A percentile compares a stretch with the other conserved stretches of the same genome.
These are phyloP conservation scores for Cataglyphis cursor DNA, from an alignment of 2,888 invertebrate genomes.

Conservation along the genomic window DNA sequence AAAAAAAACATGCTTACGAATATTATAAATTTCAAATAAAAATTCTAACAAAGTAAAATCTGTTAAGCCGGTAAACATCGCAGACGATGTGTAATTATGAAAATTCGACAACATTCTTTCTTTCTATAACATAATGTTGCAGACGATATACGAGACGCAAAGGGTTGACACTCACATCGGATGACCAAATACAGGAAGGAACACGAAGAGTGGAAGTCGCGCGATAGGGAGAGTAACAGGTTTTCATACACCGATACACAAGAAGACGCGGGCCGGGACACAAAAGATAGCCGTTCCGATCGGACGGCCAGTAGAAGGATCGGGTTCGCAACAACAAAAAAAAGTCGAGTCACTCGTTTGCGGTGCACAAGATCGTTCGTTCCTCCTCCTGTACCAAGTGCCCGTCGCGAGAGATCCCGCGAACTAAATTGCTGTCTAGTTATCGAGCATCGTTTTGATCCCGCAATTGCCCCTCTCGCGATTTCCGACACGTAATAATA, in stretches of 20 bases:
- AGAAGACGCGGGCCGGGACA: slow-evolving; percentile 48
- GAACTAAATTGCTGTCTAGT: slow-evolving; percentile 53
- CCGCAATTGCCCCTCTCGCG: background rate
- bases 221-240: slow-evolving; percentile 74
- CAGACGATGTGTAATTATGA: background rate
- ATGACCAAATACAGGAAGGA: slow-evolving; percentile 72
- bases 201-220: slow-evolving; percentile 53
- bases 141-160: slow-evolving; percentile 56
- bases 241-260: slow-evolving; percentile 66
- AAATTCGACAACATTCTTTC: background rate
- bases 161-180: slow-evolving; percentile 61
- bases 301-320: slow-evolving; percentile 61
- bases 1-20: background rate
- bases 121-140: background rate
- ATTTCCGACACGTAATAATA: slow-evolving; percentile 4
- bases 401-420: slow-evolving; percentile 28
- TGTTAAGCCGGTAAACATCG: background rate
- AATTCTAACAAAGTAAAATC: background rate
- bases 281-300: slow-evolving; percentile 66
- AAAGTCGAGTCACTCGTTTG: slow-evolving; percentile 64
- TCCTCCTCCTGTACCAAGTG: background rate
- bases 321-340: slow-evolving; percentile 34
- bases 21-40: background rate
- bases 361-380: slow-evolving; percentile 60
- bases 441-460: slow-evolving; percentile 29